phyloP scores from a whole-genome alignment of 2,797 vertebrate genomes.

The Gastrophryne carolinensis region DNA sequence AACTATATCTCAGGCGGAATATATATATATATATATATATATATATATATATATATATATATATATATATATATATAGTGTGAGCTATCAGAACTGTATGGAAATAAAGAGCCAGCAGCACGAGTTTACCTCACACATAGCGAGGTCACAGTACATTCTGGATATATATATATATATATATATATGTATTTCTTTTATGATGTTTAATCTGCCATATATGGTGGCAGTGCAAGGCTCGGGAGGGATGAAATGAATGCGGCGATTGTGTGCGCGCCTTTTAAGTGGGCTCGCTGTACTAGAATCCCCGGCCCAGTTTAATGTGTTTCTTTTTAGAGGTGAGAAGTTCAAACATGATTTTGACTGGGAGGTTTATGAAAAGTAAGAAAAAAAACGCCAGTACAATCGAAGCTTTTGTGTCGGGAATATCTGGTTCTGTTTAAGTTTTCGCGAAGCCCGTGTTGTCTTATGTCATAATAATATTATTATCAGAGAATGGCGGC shows the following conservation, averaged over 20 bases:
- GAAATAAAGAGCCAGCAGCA: no score
- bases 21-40: neutral
- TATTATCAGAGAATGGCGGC: slow-evolving; percentile 43
- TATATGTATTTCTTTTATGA: no score
- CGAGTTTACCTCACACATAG: no score
- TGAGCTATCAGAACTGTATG: no score
- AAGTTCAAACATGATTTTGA: slow-evolving; percentile 50
- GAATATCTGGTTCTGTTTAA: slow-evolving; percentile 53
- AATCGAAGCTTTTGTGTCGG: slow-evolving; percentile 50
- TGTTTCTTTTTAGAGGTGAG: slow-evolving; percentile 56
- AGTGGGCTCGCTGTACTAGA: slow-evolving; percentile 44
- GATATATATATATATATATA: neutral
- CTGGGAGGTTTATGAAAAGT: slow-evolving; percentile 42
- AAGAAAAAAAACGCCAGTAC: slow-evolving; percentile 54
- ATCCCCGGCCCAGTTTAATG: slow-evolving; percentile 45
- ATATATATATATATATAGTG: no score
- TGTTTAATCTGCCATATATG: no score
- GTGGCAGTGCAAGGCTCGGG: no score
- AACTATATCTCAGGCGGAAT: neutral
- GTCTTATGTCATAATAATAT: slow-evolving; percentile 53
- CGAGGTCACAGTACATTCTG: no score
- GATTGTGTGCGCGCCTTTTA: slow-evolving; percentile 53
- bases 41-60: no score
- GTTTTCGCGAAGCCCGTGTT: slow-evolving; percentile 30
- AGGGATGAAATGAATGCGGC: slow-evolving; percentile 53